Evolutionary conservation across 2,888 invertebrate species (phyloP).

Genomic region (Urechis unicinctus): DNA sequence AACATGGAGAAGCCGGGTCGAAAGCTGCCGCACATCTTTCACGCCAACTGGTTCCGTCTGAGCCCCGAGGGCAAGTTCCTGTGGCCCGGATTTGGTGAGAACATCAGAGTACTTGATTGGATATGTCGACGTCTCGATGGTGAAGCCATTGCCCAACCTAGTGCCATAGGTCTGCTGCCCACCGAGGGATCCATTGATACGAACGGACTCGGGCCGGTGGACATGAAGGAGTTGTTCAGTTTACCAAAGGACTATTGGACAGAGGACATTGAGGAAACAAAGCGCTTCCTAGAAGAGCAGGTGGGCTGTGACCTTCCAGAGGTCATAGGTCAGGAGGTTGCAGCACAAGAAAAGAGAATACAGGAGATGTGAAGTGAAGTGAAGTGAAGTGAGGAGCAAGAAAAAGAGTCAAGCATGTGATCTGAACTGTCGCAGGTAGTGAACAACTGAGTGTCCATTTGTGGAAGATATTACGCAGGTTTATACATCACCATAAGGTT

Average conservation of each 20-base stretch:
- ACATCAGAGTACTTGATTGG: constrained; percentile 32
- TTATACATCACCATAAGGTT: too few relatives aligned
- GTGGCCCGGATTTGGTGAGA: constrained; percentile 34
- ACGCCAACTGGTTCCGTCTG: constrained; percentile 34
- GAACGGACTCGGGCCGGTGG: constrained; percentile 14
- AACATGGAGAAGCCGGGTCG: constrained; percentile 20
- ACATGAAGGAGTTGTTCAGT: constrained; percentile 69
- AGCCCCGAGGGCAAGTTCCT: constrained; percentile 22
- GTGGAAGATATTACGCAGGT: too few relatives aligned
- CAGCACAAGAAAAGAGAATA: constrained; percentile 14
- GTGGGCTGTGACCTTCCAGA: constrained; percentile 76
- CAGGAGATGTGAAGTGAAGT: too few relatives aligned
- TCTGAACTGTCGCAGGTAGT: too few relatives aligned
- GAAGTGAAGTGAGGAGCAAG: too few relatives aligned
- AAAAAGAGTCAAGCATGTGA: too few relatives aligned
- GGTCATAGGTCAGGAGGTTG: constrained; percentile 66
- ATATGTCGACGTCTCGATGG: constrained; percentile 24
- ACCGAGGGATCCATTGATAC: constrained; percentile 15
- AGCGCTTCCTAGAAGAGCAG: constrained; percentile 82
- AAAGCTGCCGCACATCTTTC: constrained; percentile 30
- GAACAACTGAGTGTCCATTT: too few relatives aligned
- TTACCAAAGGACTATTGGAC: constrained; percentile 85
- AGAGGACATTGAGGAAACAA: constrained; percentile 70
- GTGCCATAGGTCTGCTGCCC: constrained; percentile 23
- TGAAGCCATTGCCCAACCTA: constrained; percentile 60